Percentiles rank a stretch among this genome's conserved stretches.
Conservation (phyloP, 2,888 invertebrate genomes). For the Macrosiphum euphorbiae region DNA sequence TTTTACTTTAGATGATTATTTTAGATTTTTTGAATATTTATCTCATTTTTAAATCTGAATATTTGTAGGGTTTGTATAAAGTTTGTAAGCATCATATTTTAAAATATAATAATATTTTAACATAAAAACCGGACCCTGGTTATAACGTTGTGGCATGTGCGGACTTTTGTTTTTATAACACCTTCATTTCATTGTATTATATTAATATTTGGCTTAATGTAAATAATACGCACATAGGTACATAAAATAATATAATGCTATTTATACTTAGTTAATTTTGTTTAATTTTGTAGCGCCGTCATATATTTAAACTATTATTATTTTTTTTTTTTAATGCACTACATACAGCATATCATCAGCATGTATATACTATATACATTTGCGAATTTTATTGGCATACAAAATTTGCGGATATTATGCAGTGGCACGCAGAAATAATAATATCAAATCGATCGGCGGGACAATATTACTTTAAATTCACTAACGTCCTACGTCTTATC, state of each 20-base stretch:
- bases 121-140: neutral
- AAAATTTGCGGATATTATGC: neutral
- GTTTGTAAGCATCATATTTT: neutral
- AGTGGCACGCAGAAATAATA: neutral
- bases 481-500: neutral
- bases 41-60: neutral
- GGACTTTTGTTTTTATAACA: neutral
- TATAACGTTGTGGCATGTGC: conserved; percentile 24
- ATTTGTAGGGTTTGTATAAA: neutral
- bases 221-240: neutral
- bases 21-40: neutral
- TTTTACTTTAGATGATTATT: neutral
- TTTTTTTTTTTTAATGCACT: neutral
- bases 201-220: conserved; percentile 9
- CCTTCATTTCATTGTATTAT: neutral
- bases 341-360: neutral
- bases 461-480: neutral
- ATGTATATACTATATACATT: neutral
- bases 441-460: neutral
- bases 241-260: neutral
- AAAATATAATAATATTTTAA: neutral
- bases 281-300: neutral
- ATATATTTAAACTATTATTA: neutral
- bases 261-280: neutral
- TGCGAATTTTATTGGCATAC: neutral